phyloP scores from a whole-genome alignment of 2,888 invertebrate genomes.

The Pammene aurita region DNA sequence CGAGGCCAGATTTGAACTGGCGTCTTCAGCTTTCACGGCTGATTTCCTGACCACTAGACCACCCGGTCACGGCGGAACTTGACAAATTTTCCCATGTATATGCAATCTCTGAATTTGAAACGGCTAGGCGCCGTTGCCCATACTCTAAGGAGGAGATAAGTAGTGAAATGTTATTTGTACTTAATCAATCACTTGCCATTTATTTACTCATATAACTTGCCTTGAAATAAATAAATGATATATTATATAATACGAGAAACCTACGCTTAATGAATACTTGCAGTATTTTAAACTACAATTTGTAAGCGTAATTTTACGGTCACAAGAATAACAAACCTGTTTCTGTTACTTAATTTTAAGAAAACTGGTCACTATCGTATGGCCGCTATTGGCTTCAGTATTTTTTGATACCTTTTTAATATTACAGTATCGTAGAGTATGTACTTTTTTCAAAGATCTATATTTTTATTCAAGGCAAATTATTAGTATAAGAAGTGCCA shows the following conservation, averaged over 20 bases:
- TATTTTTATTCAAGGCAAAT: constrained; percentile 3
- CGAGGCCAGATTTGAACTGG: too few species aligned
- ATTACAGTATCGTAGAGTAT: too few species aligned
- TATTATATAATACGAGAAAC: background rate
- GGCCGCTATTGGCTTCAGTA: background rate
- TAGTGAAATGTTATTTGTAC: background rate
- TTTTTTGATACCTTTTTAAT: background rate
- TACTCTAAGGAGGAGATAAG: too few species aligned
- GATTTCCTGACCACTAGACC: too few species aligned
- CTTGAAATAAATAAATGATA: background rate
- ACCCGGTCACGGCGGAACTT: too few species aligned
- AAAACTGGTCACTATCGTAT: background rate
- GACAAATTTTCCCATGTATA: too few species aligned
- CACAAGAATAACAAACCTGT: background rate
- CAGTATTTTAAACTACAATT: too few species aligned
- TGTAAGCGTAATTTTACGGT: background rate
- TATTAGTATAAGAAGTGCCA: background rate
- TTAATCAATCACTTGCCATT: background rate
- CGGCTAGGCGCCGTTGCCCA: too few species aligned
- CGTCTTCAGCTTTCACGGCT: too few species aligned
- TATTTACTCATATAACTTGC: background rate
- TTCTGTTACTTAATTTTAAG: background rate
- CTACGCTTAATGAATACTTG: too few species aligned
- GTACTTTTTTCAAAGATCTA: background rate
- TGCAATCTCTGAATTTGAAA: too few species aligned